Evolutionary conservation across 2,888 invertebrate species (phyloP), one percentile per base, ranked within the genome.

Genomic region (Alentia gelatinosa): DNA sequence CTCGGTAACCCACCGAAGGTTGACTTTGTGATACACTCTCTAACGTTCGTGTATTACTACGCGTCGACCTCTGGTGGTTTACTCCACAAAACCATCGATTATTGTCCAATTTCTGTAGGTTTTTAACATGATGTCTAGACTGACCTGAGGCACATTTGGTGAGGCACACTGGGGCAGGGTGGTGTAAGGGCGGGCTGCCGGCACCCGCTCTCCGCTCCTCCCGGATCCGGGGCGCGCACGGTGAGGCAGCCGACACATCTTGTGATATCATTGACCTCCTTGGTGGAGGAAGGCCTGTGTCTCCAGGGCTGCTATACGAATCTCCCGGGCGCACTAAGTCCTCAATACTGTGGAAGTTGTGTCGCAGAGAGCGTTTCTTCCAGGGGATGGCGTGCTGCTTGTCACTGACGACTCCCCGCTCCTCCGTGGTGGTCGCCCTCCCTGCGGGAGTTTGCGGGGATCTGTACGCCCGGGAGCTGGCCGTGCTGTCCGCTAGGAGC

Each of bases 291-390:
- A 56, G 5, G 23, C 56, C 19, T 19, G 3, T 56, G 56, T 56
- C 56, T 56, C 56, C 56, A 4, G 56, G 56, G 56, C n/a, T 56
- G 37, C 35, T 39, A 15, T 30, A 74, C 19, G 7, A 23, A 39
- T 26, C 79, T 37, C 79, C 86, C n/a, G 90, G 40, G 15, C 86
- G 68, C 26, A 74, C 91, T 30, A 91, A 35, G 88, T 91, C 91
- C 33, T 56, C 91, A 12, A 91, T 75, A 37, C 91, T 91, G 91
- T 91, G 91, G 42, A 91, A 91, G 47, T 91, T 91, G 19, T 39
- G 79, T 7, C 83, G 40, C 63, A 63, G 39, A 7, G 89, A 35
- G 1, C 86, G 23, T 47, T 86, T 86, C 86, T 86, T 86, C 86
- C 86, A 86, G 47, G 86, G 86, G 5, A 86, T 47, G 33, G 86